Evolutionary conservation across 2,113 vertebrate species (phyloP).

Genomic region (Nannobrachium achirus): DNA sequence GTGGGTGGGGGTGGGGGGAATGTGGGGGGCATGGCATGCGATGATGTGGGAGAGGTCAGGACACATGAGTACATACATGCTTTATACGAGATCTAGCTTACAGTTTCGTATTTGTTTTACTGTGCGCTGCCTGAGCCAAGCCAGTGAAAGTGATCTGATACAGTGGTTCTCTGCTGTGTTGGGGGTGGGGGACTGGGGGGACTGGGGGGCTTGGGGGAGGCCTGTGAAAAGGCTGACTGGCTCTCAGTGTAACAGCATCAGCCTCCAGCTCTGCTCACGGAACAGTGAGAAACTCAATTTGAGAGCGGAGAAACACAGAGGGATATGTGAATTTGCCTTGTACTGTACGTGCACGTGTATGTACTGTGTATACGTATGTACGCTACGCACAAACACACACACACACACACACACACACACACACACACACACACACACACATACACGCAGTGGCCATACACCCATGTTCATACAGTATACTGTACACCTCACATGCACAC

Average conservation of each 20-base stretch:
- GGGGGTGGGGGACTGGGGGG: neutral
- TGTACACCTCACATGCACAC: neutral
- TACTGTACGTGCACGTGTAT: neutral
- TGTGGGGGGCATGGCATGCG: neutral
- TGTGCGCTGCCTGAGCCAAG: neutral
- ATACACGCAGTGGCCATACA: neutral
- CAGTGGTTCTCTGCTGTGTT: neutral
- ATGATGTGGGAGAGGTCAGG: neutral
- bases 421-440: slow-evolving; percentile 8
- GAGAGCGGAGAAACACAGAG: neutral
- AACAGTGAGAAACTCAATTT: slow-evolving; percentile 6
- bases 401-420: neutral
- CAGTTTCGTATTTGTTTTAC: neutral
- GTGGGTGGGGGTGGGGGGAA: too few relatives aligned
- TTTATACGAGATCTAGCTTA: neutral
- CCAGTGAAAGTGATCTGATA: neutral
- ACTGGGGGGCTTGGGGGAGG: neutral
- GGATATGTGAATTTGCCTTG: neutral
- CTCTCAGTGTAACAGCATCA: neutral
- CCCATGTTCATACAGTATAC: neutral
- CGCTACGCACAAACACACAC: neutral
- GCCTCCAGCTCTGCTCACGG: neutral
- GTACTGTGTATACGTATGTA: too few relatives aligned
- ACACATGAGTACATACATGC: neutral
- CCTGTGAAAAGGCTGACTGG: neutral